Conservation (phyloP, 92 coral and sea anemone genomes). For the Blastomussa wellsi region DNA sequence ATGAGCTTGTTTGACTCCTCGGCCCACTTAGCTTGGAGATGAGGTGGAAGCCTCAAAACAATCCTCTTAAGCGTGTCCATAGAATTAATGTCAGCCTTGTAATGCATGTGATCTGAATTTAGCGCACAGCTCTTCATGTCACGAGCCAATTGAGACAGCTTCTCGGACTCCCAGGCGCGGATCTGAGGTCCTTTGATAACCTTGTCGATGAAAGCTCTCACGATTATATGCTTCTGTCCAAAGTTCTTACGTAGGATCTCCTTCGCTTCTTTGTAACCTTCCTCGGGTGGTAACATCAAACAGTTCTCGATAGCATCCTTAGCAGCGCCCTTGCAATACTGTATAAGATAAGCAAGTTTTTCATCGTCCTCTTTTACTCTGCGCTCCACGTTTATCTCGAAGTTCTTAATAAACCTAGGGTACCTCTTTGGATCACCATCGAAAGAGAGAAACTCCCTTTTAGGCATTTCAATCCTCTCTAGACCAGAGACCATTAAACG, state of each 20-base stretch:
- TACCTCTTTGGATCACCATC: constrained; percentile 43
- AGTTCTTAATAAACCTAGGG: neutral
- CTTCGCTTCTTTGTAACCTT: constrained; percentile 47
- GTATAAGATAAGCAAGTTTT: constrained; percentile 59
- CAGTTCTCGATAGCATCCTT: constrained; percentile 67
- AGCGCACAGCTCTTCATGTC: constrained; percentile 66
- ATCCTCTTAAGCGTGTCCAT: constrained; percentile 48
- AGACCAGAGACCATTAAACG: constrained; percentile 40
- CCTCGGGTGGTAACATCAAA: constrained; percentile 43
- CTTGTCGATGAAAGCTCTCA: constrained; percentile 36
- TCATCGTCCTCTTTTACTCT: constrained; percentile 7
- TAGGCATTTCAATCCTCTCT: constrained; percentile 50
- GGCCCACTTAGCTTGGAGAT: constrained; percentile 69
- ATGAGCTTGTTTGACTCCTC: constrained; percentile 44
- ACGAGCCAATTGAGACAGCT: constrained; percentile 44
- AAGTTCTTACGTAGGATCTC: constrained; percentile 39
- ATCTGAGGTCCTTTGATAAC: constrained; percentile 51
- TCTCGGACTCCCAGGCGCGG: constrained; percentile 37
- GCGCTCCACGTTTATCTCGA: constrained; percentile 53
- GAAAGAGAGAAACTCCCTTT: constrained; percentile 22
- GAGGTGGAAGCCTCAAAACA: constrained; percentile 15
- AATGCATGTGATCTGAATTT: constrained; percentile 40
- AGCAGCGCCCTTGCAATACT: constrained; percentile 51
- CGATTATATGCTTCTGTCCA: constrained; percentile 58
- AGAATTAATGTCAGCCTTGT: constrained; percentile 63